Evolutionary conservation across 2,113 vertebrate genomes (phyloP).

Genomic region (Pagrus major): DNA sequence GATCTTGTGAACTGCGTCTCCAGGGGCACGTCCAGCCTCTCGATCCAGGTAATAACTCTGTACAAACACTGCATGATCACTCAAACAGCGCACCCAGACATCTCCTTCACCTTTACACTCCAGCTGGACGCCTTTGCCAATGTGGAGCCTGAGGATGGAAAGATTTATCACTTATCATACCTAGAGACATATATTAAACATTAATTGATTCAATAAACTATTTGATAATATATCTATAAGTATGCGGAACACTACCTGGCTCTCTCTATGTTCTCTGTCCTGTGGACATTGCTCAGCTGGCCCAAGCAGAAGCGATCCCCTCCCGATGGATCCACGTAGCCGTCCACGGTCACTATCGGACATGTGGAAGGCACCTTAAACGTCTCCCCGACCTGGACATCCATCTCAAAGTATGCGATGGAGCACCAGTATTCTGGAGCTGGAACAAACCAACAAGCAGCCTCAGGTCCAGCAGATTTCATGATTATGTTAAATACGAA

Average conservation of each 20-base stretch:
- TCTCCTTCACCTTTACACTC: conserved; percentile 98
- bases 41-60: conserved; percentile 98
- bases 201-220: neutral
- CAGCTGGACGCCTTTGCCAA: conserved; percentile 97
- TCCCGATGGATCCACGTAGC: conserved; percentile 97
- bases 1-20: conserved; percentile 98
- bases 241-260: conserved; percentile 86
- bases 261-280: conserved; percentile 98
- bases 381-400: conserved; percentile 97
- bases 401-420: conserved; percentile 99
- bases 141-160: conserved; percentile 88
- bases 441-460: conserved; percentile 57
- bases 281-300: conserved; percentile 97
- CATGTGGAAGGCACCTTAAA: conserved; percentile 98
- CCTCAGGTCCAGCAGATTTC: neutral
- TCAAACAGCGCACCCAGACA: conserved; percentile 97
- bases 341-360: conserved; percentile 96
- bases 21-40: conserved; percentile 95
- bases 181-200: neutral
- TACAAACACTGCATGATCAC: conserved; percentile 97
- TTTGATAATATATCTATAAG: neutral
- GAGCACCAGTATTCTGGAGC: conserved; percentile 99
- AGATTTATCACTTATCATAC: neutral
- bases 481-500: neutral
- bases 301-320: conserved; percentile 97